Base-by-base conservation (phyloP, 2,888 invertebrate genomes). In the Callyntrura guangdongensis region DNA sequence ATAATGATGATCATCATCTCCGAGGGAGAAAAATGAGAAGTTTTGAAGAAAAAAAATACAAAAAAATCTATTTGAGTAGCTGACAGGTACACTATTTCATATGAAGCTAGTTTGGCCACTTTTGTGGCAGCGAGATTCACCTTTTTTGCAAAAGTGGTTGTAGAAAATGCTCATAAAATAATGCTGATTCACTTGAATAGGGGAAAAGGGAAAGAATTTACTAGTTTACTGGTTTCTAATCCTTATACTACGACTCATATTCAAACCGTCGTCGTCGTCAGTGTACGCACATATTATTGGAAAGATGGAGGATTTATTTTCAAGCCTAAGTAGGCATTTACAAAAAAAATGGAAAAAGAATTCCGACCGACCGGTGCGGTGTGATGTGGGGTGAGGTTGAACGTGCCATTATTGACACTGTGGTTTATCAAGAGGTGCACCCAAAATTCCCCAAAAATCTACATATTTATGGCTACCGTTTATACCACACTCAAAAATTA, bases 71-170 rank as follows among this genome's bases (percentile, higher is more conserved):
- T 87, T 67, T 59, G 87, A 82, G 81, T 36, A 17, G 56, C 81
- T 87, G 87, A 82, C 81, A 87, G 81, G 69, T 69, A 69, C 69
- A 87, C 64, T 87, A 87, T 87, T 87, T 87, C 81, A 81, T 69
- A 87, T 56, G 22, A 74, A 89, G 89, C 89, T 74, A 89, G 89
- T 89, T 89, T 89, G 89, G 82, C 56, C 82, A 89, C 89, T 89
- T 89, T 89, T 89, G 74, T 49, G 74, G 72, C 59, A 56, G 20
- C 79, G 72, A 72, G 89, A 89, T 61, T 83, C 64, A 74, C 27
- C n/a, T 89, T 83, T 89, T 88, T 81, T 53, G 83, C 82, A 83
- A 89, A 83, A 89, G 72, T 22, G 59, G 77, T 79, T 59, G 79
- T 79, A 79, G 79, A 72, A 86, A 79, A 67, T 79, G 61, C 64